Conservation (phyloP, 2,888 invertebrate genomes). For the Pyralis farinalis region DNA sequence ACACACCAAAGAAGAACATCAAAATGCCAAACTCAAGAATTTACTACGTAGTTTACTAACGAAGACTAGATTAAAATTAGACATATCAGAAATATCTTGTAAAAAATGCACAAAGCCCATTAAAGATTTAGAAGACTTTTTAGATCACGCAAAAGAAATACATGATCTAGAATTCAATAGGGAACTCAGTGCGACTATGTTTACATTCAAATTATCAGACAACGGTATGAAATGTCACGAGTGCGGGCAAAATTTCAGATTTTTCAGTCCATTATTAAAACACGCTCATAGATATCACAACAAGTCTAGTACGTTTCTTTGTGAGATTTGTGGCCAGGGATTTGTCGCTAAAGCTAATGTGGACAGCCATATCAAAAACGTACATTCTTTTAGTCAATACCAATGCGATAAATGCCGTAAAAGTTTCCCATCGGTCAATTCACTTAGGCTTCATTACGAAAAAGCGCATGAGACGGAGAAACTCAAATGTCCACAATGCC, state of each 20-base stretch:
- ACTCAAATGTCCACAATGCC: slow-evolving; percentile 54
- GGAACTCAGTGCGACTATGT: slow-evolving; percentile 27
- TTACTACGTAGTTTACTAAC: slow-evolving; percentile 21
- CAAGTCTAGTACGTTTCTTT: slow-evolving; percentile 35
- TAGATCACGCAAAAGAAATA: slow-evolving; percentile 27
- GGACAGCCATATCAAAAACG: slow-evolving; percentile 43
- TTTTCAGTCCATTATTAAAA: slow-evolving; percentile 42
- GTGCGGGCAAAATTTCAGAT: slow-evolving; percentile 42
- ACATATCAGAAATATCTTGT: slow-evolving; percentile 41
- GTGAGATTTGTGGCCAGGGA: slow-evolving; percentile 56
- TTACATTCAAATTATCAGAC: slow-evolving; percentile 41
- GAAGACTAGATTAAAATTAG: slow-evolving; percentile 35
- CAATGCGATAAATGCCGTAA: slow-evolving; percentile 36
- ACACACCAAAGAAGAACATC: slow-evolving; percentile 36
- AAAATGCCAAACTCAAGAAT: slow-evolving; percentile 29
- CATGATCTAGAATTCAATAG: slow-evolving; percentile 36
- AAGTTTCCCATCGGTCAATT: slow-evolving; percentile 30
- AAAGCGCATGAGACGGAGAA: neutral
- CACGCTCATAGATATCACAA: slow-evolving; percentile 47
- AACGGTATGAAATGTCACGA: slow-evolving; percentile 41
- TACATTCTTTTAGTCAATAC: slow-evolving; percentile 29
- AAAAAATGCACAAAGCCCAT: slow-evolving; percentile 35
- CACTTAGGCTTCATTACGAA: slow-evolving; percentile 18
- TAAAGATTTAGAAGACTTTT: slow-evolving; percentile 28
- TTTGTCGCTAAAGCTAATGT: slow-evolving; percentile 50